These are phyloP conservation scores for Leptobrachium ailaonicum DNA, from an alignment of 2,113 vertebrate genomes.

Conservation along the genomic window DNA sequence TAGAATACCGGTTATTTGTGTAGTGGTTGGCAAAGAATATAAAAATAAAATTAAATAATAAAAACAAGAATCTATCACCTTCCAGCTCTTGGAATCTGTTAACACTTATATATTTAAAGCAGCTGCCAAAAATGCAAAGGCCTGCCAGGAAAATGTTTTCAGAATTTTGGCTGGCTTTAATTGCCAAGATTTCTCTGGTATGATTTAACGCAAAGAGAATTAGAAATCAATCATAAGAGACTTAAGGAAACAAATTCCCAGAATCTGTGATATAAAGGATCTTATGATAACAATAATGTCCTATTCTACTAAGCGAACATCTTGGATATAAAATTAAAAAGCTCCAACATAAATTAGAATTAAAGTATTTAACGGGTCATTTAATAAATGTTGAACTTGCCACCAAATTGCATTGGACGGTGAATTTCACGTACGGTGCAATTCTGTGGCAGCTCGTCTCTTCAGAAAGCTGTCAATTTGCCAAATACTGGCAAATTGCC, in stretches of 20 bases:
- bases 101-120: not conserved
- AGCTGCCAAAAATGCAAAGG: conserved; percentile 52
- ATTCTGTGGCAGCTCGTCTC: too few relatives aligned
- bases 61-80: conserved; percentile 20
- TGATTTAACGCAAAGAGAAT: not conserved
- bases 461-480: too few relatives aligned
- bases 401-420: too few relatives aligned
- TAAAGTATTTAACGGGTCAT: too few relatives aligned
- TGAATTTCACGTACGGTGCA: too few relatives aligned
- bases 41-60: conserved; percentile 12
- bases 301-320: too few relatives aligned
- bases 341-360: too few relatives aligned
- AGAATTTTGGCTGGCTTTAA: not conserved
- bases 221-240: not conserved
- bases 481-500: too few relatives aligned
- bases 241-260: not conserved
- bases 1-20: not conserved
- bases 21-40: not conserved
- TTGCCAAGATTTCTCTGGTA: conserved; percentile 1
- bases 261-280: conserved; percentile 7
- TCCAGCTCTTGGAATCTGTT: conserved; percentile 26
- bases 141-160: conserved; percentile 30
- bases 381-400: too few relatives aligned
- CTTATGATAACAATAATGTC: too few relatives aligned
- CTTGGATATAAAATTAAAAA: too few relatives aligned